phyloP scores from a whole-genome alignment of 1,140 invertebrate genomes.

The Reticulitermes speratus region DNA sequence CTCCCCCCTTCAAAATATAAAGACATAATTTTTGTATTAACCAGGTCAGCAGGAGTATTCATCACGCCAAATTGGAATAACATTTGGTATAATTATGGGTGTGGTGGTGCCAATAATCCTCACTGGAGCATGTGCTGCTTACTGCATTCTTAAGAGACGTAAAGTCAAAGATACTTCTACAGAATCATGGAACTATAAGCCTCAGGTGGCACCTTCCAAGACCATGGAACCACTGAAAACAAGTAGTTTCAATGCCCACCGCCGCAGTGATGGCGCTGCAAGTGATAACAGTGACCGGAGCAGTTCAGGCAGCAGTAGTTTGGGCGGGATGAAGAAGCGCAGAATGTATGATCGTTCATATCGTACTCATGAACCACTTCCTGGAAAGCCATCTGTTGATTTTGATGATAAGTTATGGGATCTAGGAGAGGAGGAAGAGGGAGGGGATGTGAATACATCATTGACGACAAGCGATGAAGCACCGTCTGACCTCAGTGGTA shows the following conservation, averaged over 20 bases:
- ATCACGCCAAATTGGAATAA: constrained; percentile 39
- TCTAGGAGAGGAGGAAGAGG: constrained; percentile 70
- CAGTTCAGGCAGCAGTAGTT: constrained; percentile 5
- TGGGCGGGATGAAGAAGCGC: constrained; percentile 1
- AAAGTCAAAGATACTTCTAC: not conserved
- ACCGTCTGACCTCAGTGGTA: not conserved
- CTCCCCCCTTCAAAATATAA: too few species aligned
- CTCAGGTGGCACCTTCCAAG: not conserved
- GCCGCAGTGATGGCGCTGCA: not conserved
- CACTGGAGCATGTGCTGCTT: not conserved
- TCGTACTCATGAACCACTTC: constrained; percentile 76
- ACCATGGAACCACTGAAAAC: not conserved
- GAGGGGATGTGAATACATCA: constrained; percentile 38
- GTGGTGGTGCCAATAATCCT: constrained; percentile 55
- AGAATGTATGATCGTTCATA: constrained; percentile 72
- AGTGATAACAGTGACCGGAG: not conserved
- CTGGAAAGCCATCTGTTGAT: constrained; percentile 58
- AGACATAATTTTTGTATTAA: not conserved
- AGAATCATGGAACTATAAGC: constrained; percentile 27
- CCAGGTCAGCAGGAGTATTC: constrained; percentile 36
- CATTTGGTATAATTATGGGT: constrained; percentile 49
- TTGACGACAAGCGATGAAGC: constrained; percentile 1
- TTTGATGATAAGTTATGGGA: constrained; percentile 81
- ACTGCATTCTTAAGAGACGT: not conserved
- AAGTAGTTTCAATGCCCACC: not conserved